Evolutionary conservation across 2,888 invertebrate genomes (phyloP).

Genomic region (Hedychridium roseum): DNA sequence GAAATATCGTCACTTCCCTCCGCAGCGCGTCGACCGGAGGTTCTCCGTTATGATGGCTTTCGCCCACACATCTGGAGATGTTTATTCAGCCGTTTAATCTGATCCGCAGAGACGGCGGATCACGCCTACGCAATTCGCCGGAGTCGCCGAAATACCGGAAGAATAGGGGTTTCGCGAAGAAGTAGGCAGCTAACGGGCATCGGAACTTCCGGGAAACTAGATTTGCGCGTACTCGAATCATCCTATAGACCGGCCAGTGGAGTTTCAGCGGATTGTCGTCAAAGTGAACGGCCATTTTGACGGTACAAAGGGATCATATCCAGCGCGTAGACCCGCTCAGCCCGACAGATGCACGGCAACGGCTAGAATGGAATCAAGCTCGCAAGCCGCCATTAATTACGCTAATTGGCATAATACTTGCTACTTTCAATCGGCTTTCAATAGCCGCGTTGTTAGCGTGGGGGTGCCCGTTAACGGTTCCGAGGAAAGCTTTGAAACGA

Average conservation of each 20-base stretch:
- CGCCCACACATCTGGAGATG: slow-evolving; percentile 21
- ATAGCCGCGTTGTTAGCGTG: slow-evolving; percentile 33
- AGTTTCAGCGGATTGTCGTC: too few relatives aligned
- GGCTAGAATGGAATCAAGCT: slow-evolving; percentile 44
- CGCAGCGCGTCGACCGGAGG: too few relatives aligned
- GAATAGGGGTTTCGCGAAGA: slow-evolving; percentile 28
- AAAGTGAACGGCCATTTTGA: too few relatives aligned
- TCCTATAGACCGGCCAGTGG: too few relatives aligned
- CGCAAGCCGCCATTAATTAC: slow-evolving; percentile 43
- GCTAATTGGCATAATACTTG: slow-evolving; percentile 53
- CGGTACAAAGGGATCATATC: too few relatives aligned
- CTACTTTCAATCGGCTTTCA: slow-evolving; percentile 42
- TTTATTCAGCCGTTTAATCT: slow-evolving; percentile 35
- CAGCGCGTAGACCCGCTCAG: too few relatives aligned
- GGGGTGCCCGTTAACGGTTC: too few relatives aligned
- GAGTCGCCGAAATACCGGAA: slow-evolving; percentile 32
- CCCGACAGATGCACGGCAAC: too few relatives aligned
- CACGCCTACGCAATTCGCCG: slow-evolving; percentile 34
- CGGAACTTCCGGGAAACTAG: slow-evolving; percentile 43
- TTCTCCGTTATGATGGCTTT: too few relatives aligned
- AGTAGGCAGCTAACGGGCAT: slow-evolving; percentile 22
- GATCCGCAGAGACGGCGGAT: slow-evolving; percentile 31
- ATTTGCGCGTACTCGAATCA: too few relatives aligned
- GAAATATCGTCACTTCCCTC: too few relatives aligned
- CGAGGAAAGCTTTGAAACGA: too few relatives aligned